phyloP scores from a whole-genome alignment of 1,140 invertebrate species.

The Catajapyx aquilonaris region DNA sequence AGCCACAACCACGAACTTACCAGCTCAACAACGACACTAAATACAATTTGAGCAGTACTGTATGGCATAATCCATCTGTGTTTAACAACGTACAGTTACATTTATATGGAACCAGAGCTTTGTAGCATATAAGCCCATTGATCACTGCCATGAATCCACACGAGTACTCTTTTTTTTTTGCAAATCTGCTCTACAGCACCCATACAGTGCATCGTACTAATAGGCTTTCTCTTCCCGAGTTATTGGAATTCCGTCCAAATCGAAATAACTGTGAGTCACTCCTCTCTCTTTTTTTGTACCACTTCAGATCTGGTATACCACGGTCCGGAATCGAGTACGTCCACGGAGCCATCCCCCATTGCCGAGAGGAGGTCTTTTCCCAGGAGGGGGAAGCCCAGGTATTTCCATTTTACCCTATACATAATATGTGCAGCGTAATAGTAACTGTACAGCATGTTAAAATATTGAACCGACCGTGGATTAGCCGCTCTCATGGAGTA shows the following conservation, averaged over 20 bases:
- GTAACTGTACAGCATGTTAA: not conserved
- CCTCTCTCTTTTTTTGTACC: not conserved
- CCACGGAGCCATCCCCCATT: slow-evolving; percentile 29
- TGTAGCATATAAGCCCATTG: too few relatives aligned
- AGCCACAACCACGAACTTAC: too few relatives aligned
- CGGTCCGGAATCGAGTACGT: slow-evolving; percentile 29
- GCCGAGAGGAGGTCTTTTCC: slow-evolving; percentile 27
- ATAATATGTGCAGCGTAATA: too few relatives aligned
- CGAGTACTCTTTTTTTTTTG: too few relatives aligned
- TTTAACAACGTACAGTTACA: too few relatives aligned
- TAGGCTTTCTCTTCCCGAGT: not conserved
- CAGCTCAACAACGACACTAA: too few relatives aligned
- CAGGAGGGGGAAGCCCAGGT: slow-evolving; percentile 8
- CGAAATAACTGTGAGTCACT: not conserved
- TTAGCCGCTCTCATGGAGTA: not conserved
- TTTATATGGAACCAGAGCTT: too few relatives aligned
- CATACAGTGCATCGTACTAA: not conserved
- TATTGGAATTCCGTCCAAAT: not conserved
- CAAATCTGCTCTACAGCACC: not conserved
- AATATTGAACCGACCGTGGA: not conserved
- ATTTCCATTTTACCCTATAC: not conserved
- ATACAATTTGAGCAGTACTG: too few relatives aligned
- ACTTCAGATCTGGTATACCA: slow-evolving; percentile 13
- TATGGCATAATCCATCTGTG: too few relatives aligned
- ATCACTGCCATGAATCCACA: too few relatives aligned